phyloP scores from a whole-genome alignment of 2,797 vertebrate species.

The Sebastiscus albofasciatus region DNA sequence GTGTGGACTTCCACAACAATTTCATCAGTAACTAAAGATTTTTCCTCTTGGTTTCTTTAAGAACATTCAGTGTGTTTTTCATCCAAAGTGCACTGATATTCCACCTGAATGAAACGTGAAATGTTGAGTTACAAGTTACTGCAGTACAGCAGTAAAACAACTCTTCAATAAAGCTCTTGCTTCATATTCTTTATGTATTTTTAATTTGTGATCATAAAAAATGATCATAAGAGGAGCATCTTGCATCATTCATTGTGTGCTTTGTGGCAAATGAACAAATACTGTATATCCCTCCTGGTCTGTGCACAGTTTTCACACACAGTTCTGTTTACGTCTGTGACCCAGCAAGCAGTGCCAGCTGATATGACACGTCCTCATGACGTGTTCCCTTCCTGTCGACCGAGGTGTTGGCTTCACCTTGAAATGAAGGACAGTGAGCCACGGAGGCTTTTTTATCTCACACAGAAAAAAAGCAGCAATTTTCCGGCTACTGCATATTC shows the following conservation, averaged over 20 bases:
- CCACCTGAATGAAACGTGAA: not conserved
- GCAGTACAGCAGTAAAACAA: not conserved
- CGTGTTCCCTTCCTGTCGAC: not conserved
- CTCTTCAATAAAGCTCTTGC: not conserved
- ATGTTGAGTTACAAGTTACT: not conserved
- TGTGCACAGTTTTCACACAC: conserved; percentile 6
- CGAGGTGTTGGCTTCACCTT: conserved; percentile 47
- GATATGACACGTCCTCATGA: conserved; percentile 39
- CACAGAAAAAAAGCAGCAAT: not conserved
- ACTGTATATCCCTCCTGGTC: not conserved
- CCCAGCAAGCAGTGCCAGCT: conserved; percentile 10
- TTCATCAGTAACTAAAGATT: not conserved
- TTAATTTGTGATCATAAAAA: not conserved
- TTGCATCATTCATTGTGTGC: not conserved
- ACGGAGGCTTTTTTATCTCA: not conserved
- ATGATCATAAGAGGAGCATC: not conserved
- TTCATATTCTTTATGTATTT: not conserved
- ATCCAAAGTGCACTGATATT: not conserved
- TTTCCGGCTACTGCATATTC: not conserved
- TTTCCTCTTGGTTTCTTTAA: not conserved
- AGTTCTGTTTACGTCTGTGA: not conserved
- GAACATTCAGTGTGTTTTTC: not conserved
- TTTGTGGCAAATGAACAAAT: not conserved
- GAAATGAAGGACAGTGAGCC: not conserved
- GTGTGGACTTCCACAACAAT: not conserved